Evolutionary conservation across 2,888 invertebrate genomes (phyloP), one percentile per base, ranked within the genome.

Genomic region (Drosophila paranaensis): DNA sequence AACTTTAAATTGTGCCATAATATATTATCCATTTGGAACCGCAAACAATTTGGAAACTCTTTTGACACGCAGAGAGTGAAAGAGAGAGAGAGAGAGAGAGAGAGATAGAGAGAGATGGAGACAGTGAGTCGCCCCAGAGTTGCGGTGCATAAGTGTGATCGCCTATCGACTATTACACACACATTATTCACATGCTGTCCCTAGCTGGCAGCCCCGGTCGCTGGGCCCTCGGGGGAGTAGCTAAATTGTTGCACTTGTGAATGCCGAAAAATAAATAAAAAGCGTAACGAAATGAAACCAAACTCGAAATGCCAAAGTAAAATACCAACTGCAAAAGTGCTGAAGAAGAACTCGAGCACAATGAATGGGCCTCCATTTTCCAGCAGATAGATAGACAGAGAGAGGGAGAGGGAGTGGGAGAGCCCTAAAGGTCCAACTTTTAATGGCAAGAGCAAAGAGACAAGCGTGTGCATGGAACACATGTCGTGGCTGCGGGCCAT

Each of bases 191-290:
- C 81, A 76, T 71, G 60, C 53, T 30, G 13, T 16, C 48, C 43
- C 51, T 13, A 4, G 16, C 33, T 42, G 37, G 10, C 37, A 5
- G 10, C 30, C n/a, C 25, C 50, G 16, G 16, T 25, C 39, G 10
- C 27, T 3, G 50, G 33, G 37, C 56, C 48, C 43, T 48, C 14
- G 37, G 64, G 77, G 77, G 55, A 77, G 61, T 60, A 39, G 72
- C 81, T 80, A 84, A 83, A 89, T 81, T 88, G 90, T 89, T 89
- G 79, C 83, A 89, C 88, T 89, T 87, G 82, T 67, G 72, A 81
- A 66, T 54, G 76, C 70, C 69, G 68, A 71, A 84, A 78, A 64
- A 82, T 70, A 87, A 84, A 89, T 81, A 88, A 79, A 70, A 79
- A 85, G 79, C 62, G 74, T 69, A 73, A 71, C 75, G 70, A 82